Percentiles rank a stretch among this genome's conserved stretches.
These are phyloP conservation scores for Cynocephalus volans DNA, from an alignment of 2,113 vertebrate species.

Conservation along the genomic window DNA sequence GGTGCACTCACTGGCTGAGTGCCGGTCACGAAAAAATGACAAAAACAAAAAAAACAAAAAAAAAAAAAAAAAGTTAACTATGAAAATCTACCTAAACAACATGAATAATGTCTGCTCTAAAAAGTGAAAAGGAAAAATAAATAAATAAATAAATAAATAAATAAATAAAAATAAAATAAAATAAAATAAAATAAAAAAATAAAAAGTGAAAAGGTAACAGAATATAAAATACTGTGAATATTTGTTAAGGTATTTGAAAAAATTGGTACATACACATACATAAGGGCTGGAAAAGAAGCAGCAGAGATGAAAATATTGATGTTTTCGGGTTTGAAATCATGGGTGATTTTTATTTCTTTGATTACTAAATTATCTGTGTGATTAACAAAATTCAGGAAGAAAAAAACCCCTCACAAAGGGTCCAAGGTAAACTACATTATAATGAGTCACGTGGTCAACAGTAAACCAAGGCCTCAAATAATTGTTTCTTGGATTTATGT, in stretches of 20 bases:
- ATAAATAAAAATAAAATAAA: no score
- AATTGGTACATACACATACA: slow-evolving; percentile 28
- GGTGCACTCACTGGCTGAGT: no score
- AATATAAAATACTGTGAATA: slow-evolving; percentile 56
- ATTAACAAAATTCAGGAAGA: slow-evolving; percentile 64
- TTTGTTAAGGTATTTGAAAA: slow-evolving; percentile 50
- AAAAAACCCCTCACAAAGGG: slow-evolving; percentile 42
- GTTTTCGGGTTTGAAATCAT: slow-evolving; percentile 66
- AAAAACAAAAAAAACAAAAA: no score
- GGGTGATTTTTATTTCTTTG: slow-evolving; percentile 69
- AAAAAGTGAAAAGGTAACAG: slow-evolving; percentile 59
- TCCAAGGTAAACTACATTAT: slow-evolving; percentile 36
- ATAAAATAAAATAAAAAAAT: no score
- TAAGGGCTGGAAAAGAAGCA: slow-evolving; percentile 28
- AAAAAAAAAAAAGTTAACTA: slow-evolving; percentile 47
- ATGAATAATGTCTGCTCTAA: slow-evolving; percentile 64
- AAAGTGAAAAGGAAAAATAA: slow-evolving; percentile 63
- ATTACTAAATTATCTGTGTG: slow-evolving; percentile 62
- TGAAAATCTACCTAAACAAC: slow-evolving; percentile 44
- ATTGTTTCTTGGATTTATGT: slow-evolving; percentile 48
- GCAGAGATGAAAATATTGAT: slow-evolving; percentile 26
- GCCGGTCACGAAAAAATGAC: no score
- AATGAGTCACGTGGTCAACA: slow-evolving; percentile 42
- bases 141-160: no score
- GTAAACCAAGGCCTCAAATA: slow-evolving; percentile 68